Base-by-base conservation (phyloP, 2,113 vertebrate genomes). In the Thamnaconus septentrionalis region DNA sequence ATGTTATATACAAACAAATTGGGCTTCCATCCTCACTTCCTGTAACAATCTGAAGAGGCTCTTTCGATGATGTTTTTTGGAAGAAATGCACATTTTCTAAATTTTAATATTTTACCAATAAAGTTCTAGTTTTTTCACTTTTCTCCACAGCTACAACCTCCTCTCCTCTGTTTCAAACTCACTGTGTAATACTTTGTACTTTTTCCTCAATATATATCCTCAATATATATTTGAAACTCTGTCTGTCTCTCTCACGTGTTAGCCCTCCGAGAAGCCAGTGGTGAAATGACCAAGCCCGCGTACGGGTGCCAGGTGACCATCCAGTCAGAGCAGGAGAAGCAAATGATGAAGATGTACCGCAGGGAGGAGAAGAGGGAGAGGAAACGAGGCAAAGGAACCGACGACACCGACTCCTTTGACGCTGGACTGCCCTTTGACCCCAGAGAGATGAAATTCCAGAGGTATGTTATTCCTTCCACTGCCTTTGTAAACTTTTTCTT, bases 291-390 rank as follows among this genome's bases (percentile, higher is more conserved):
- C 59, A 95, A 94, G 71, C 96, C 95, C 9, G 90, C 86, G 81
- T 98, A 92, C 44, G 94, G 94, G 40, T 98, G 95, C 86, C 97
- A 99, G 93, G 96, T 98, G 78, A 98, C 93, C 82, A 95, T 98
- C 88, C 96, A 96, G 5, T 98, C 96, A 54, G 95, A 98, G 88
- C 94, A 96, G 88, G 96, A 98, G 88, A 96, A 90, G 58, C 91
- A 94, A 82, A 89, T 98, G 92, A 90, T 97, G 90, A 98, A 97
- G 85, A 91, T 94, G 0, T 93, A 91, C 87, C 95, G 95, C 50
- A 92, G 95, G 47, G 96, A 98, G 86, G 96, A 96, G 88, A 98
- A 96, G 85, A 92, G 88, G 47, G 93, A 93, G 87, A 93, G 93
- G 70, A 96, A 93, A 68, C 88, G 90, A 83, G 81, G 94, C 70